phyloP scores from a whole-genome alignment of 2,888 invertebrate genomes.

The Tanypteryx hageni region DNA sequence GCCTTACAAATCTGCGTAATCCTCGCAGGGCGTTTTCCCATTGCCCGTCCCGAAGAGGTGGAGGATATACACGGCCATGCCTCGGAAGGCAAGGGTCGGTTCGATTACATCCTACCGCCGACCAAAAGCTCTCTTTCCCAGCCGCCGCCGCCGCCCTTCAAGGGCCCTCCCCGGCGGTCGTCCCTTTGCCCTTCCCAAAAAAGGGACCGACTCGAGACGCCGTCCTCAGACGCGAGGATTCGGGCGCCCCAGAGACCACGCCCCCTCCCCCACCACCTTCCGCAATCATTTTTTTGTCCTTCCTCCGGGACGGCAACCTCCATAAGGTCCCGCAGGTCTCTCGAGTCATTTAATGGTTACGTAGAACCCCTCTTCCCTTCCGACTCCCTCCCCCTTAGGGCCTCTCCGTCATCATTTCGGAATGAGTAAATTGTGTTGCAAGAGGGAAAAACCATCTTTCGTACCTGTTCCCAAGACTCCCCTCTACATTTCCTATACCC shows the following conservation, averaged over 20 bases:
- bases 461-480: no score
- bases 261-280: no score
- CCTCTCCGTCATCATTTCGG: neutral
- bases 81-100: slow-evolving; percentile 1
- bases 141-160: neutral
- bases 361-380: neutral
- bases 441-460: neutral
- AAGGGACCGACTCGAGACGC: slow-evolving; percentile 24
- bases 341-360: neutral
- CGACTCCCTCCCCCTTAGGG: neutral
- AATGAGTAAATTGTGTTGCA: neutral
- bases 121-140: neutral
- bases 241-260: neutral
- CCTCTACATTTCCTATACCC: no score
- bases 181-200: neutral
- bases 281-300: neutral
- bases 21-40: slow-evolving; percentile 25
- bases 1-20: slow-evolving; percentile 32
- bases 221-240: neutral
- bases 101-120: neutral
- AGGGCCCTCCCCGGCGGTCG: no score
- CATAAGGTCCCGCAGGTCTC: neutral
- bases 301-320: neutral
- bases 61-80: neutral
- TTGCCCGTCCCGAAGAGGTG: neutral